Evolutionary conservation across 2,888 invertebrate genomes (phyloP).

Genomic region (Tenodera sinensis): DNA sequence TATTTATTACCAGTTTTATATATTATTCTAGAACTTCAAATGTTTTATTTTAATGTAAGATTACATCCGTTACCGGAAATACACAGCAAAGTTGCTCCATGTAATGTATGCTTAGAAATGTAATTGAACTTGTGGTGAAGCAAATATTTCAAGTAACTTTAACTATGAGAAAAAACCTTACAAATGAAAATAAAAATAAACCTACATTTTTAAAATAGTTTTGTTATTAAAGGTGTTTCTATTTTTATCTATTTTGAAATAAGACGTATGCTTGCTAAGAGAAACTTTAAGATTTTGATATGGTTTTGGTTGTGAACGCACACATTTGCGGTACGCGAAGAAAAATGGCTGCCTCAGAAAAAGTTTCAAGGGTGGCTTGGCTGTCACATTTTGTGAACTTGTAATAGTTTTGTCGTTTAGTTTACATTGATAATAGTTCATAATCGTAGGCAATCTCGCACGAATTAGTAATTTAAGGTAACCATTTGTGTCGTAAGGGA

Average conservation of each 20-base stretch:
- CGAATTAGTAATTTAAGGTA: background rate
- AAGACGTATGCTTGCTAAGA: background rate
- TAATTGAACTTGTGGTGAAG: background rate
- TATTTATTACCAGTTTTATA: background rate
- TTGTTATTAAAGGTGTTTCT: background rate
- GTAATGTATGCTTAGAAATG: background rate
- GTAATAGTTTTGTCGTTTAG: constrained; percentile 13
- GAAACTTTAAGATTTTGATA: too few species aligned
- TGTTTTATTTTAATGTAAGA: background rate
- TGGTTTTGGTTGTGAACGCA: constrained; percentile 14
- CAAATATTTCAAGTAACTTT: background rate
- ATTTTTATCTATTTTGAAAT: background rate
- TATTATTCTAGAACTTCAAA: background rate
- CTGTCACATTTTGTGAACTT: constrained; percentile 16
- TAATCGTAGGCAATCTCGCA: background rate
- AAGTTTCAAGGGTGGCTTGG: constrained; percentile 13
- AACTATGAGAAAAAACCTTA: background rate
- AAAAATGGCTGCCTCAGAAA: constrained; percentile 25
- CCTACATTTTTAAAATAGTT: background rate
- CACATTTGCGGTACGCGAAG: constrained; percentile 29
- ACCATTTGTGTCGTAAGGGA: background rate
- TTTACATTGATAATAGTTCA: background rate
- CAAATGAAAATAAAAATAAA: background rate
- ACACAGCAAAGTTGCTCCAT: background rate
- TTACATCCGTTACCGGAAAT: background rate